A percentile compares a stretch with the other conserved stretches of the same genome.
Conservation (phyloP, 2,888 invertebrate species). For the Pristionchus entomophagus region DNA sequence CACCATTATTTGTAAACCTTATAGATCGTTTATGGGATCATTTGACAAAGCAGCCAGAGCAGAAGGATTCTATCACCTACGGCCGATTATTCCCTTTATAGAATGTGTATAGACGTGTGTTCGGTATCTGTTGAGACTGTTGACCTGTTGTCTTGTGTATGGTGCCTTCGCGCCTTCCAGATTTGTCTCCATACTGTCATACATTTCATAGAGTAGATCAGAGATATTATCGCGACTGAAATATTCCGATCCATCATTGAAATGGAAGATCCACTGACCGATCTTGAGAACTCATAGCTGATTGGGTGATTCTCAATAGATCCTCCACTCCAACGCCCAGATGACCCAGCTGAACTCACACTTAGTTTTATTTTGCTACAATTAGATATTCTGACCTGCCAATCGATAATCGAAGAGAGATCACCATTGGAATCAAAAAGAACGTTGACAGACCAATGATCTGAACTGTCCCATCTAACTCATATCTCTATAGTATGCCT, state of each 20-base stretch:
- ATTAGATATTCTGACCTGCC: constrained; percentile 40
- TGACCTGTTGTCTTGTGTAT: neutral
- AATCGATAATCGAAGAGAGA: constrained; percentile 22
- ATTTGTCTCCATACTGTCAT: constrained; percentile 17
- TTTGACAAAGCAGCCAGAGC: too few species aligned
- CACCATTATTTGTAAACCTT: too few species aligned
- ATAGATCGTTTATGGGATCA: too few species aligned
- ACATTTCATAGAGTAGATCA: neutral
- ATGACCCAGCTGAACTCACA: constrained; percentile 6
- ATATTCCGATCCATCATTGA: neutral
- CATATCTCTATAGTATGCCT: too few species aligned
- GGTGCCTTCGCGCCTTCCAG: neutral
- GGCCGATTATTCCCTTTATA: too few species aligned
- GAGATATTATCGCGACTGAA: neutral
- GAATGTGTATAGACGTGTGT: too few species aligned
- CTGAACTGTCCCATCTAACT: neutral
- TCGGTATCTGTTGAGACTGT: too few species aligned
- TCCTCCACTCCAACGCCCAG: constrained; percentile 23
- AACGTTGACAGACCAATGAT: constrained; percentile 40
- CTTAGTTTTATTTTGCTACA: neutral
- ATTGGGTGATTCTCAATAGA: neutral
- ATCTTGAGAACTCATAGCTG: neutral
- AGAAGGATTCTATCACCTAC: too few species aligned
- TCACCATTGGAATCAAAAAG: constrained; percentile 25
- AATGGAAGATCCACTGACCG: neutral